These are phyloP conservation scores for Tetropium fuscum DNA, from an alignment of 2,888 invertebrate genomes.

Conservation along the genomic window DNA sequence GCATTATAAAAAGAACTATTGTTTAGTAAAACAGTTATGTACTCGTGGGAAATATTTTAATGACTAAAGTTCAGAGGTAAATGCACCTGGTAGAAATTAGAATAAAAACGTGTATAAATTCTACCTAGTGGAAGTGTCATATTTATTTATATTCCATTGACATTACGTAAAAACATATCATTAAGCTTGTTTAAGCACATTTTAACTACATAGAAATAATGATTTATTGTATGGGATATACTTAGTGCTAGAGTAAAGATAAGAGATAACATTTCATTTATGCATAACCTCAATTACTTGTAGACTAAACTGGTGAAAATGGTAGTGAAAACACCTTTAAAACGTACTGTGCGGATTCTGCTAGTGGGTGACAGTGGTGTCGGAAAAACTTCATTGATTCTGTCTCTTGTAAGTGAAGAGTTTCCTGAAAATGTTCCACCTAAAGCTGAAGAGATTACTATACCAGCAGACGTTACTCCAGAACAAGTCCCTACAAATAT, in stretches of 20 bases:
- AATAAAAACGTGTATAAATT: no score
- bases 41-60: conserved; percentile 18
- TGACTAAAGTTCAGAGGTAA: conserved; percentile 21
- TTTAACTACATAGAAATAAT: no score
- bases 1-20: conserved; percentile 17
- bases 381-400: conserved; percentile 97
- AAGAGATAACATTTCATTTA: no score
- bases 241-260: no score
- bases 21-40: conserved; percentile 16
- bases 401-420: conserved; percentile 97
- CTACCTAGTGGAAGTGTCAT: conserved; percentile 7
- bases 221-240: no score
- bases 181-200: no score
- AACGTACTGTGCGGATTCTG: conserved; percentile 91
- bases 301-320: conserved; percentile 51
- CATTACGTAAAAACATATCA: conserved; percentile 12
- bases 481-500: conserved; percentile 99
- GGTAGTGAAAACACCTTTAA: conserved; percentile 62
- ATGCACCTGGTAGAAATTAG: conserved; percentile 15
- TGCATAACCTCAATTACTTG: conserved; percentile 36
- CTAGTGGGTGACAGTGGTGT: conserved; percentile 95
- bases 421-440: conserved; percentile 95
- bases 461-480: conserved; percentile 99
- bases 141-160: conserved; percentile 15
- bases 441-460: conserved; percentile 98